These are phyloP conservation scores for Tetragnatha montana DNA, from an alignment of 2,888 invertebrate genomes.

Conservation along the genomic window DNA sequence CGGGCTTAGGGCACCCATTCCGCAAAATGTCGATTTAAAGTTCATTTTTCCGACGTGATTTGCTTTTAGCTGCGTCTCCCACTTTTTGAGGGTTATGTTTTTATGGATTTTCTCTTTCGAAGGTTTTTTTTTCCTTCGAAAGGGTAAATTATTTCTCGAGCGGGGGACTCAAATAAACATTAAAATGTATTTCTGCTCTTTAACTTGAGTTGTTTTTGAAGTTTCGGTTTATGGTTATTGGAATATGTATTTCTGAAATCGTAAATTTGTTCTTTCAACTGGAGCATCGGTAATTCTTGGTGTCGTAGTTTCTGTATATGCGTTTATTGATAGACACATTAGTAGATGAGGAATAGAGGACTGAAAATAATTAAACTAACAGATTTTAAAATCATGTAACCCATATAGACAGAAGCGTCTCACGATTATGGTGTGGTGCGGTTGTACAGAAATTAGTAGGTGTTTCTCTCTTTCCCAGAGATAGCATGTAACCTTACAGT, in stretches of 20 bases:
- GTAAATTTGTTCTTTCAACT: neutral
- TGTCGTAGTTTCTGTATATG: neutral
- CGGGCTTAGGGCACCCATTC: constrained; percentile 25
- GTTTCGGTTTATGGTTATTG: neutral
- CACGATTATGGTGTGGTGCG: too few species aligned
- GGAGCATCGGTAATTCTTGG: neutral
- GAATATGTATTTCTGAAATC: neutral
- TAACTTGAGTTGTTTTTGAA: neutral
- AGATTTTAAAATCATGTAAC: too few species aligned
- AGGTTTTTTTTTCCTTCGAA: neutral
- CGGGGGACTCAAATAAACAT: neutral
- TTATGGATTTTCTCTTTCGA: neutral
- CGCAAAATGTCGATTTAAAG: constrained; percentile 41
- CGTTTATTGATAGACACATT: neutral
- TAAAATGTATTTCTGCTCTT: neutral
- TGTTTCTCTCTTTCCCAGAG: too few species aligned
- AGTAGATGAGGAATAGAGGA: too few species aligned
- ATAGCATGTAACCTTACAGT: too few species aligned
- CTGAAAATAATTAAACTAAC: too few species aligned
- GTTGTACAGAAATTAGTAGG: too few species aligned
- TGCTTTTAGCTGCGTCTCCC: constrained; percentile 33
- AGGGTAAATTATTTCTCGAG: constrained; percentile 8
- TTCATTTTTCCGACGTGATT: constrained; percentile 29
- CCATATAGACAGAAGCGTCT: too few species aligned
- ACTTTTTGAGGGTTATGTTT: constrained; percentile 19